These are phyloP conservation scores for Falcunculus frontatus DNA, from an alignment of 2,113 vertebrate genomes.

Conservation along the genomic window DNA sequence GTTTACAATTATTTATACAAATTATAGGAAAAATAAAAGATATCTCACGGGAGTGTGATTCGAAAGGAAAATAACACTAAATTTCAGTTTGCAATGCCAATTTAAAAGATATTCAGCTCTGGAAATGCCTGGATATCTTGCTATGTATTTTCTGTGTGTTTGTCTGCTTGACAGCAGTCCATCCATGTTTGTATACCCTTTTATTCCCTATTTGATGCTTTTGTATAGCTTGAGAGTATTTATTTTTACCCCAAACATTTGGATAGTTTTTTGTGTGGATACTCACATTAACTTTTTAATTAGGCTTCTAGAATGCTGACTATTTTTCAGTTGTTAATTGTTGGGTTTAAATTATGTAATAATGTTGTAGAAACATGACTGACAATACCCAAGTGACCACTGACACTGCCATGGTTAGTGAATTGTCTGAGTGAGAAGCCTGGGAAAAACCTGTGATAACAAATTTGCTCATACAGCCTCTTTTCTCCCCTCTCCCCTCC, in stretches of 20 bases:
- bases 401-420: background rate
- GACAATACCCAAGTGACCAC: background rate
- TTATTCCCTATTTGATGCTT: background rate
- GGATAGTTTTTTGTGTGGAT: background rate
- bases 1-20: background rate
- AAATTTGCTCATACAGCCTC: background rate
- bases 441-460: background rate
- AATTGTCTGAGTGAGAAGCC: background rate
- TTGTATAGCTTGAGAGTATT: background rate
- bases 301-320: background rate
- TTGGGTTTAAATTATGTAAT: background rate
- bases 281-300: background rate
- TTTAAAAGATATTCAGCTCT: background rate
- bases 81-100: background rate
- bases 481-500: fast-evolving
- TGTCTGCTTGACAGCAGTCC: background rate
- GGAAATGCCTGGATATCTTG: background rate
- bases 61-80: background rate
- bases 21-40: background rate
- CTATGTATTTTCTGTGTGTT: background rate
- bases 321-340: background rate
- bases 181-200: background rate
- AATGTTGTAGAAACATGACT: background rate
- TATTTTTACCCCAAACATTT: background rate
- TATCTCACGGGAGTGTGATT: background rate